These are phyloP conservation scores for Centropus bengalensis DNA, from an alignment of 2,113 vertebrate genomes.

Conservation along the genomic window DNA sequence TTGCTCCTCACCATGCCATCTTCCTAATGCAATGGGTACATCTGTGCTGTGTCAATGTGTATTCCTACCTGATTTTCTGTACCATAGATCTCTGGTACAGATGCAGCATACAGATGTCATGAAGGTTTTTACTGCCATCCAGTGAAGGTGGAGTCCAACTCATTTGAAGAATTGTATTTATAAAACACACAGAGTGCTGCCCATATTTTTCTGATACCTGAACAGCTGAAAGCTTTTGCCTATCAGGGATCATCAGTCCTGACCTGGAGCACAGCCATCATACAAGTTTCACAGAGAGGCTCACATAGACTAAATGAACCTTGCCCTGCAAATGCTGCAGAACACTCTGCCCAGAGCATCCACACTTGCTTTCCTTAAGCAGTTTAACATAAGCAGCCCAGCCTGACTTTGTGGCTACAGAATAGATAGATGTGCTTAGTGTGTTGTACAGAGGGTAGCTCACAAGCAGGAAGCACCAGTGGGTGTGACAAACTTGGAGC, in stretches of 20 bases:
- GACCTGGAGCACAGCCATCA: accelerated
- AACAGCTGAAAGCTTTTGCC: not conserved
- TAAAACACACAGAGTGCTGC: accelerated
- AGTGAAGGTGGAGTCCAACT: not conserved
- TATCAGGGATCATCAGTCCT: not conserved
- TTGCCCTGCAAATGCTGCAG: not conserved
- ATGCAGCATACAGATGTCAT: too few relatives aligned
- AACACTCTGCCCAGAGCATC: not conserved
- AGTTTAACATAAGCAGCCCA: not conserved
- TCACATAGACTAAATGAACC: not conserved
- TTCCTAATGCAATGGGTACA: not conserved
- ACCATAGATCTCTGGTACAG: accelerated
- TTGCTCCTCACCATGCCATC: not conserved
- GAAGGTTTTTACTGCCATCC: not conserved
- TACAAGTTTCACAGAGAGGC: accelerated
- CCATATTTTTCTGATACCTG: not conserved
- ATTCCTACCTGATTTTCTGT: not conserved
- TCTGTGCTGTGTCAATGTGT: not conserved
- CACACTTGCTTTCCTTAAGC: accelerated
- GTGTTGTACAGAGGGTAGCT: not conserved
- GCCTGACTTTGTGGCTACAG: not conserved
- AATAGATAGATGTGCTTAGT: not conserved
- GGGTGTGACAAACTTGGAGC: not conserved
- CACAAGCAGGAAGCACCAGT: not conserved
- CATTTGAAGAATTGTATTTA: not conserved